Conservation (phyloP, 2,113 vertebrate genomes). For the Isurus oxyrinchus region DNA sequence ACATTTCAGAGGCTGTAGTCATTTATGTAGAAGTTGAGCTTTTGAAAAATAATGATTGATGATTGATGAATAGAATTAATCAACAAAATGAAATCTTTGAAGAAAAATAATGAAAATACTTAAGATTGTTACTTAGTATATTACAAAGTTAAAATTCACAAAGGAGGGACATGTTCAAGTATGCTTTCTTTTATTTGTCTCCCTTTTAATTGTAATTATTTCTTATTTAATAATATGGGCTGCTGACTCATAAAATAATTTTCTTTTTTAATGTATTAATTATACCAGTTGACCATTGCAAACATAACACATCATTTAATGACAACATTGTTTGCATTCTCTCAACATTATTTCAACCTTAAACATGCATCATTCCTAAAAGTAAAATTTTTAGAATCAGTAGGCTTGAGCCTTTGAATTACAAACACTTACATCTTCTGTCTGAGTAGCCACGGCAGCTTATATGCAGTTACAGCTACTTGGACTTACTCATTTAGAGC, state of each 20-base stretch:
- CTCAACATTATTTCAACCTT: background rate
- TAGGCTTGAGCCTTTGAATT: background rate
- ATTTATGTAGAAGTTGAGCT: background rate
- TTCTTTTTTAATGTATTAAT: background rate
- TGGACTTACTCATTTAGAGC: background rate
- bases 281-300: background rate
- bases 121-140: background rate
- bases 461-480: background rate
- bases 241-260: background rate
- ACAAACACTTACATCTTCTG: background rate
- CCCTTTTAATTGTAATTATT: background rate
- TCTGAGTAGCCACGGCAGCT: background rate
- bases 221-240: background rate
- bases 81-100: background rate
- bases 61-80: background rate
- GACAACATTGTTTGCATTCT: background rate
- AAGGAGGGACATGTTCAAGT: background rate
- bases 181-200: background rate
- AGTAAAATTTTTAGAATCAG: background rate
- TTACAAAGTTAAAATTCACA: background rate
- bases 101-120: conserved; percentile 26
- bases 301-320: background rate
- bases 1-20: background rate
- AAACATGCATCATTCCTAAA: background rate
- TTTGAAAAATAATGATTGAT: background rate